Base-by-base conservation (phyloP, 2,797 vertebrate genomes). In the Australoheros facetus region DNA sequence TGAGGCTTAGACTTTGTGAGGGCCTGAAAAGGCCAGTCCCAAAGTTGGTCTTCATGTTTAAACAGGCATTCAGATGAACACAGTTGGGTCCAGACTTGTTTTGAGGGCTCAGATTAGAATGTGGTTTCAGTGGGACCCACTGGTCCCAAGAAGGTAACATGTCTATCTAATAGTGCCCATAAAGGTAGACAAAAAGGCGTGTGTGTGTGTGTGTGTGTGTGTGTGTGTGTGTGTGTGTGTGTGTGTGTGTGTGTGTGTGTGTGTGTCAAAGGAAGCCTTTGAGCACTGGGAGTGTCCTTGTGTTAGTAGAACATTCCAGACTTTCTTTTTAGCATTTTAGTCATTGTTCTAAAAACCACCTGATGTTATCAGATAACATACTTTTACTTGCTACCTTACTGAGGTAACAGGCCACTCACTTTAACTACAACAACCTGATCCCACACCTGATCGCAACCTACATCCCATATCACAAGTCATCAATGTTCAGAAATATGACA, bases 231-330 rank as follows among this genome's bases (percentile, higher is more conserved):
- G 88, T 86, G 87, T 64, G 81, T 1, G 23, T 9, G 26, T 77
- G 82, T 76, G 79, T 71, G 71, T 55, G 64, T 78, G 73, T 9
- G 37, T 56, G 30, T 37, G 83, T 71, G 73, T 66, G 70, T 59
- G 58, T 78, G 73, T 11, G 26, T 42, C 12, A 26, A 85, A 93
- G 93, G 92, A 94, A 91, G 87, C 83, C 90, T 93, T 94, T 92
- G 91, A 92, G 87, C 72, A 69, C 76, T 80, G 89, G 85, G 79
- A 75, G 85, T 80, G 87, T 91, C 82, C 86, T 73, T 88, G 74
- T 89, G 87, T 90, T 87, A 89, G 86, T 84, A 81, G 90, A 91
- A 93, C 89, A 94, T 95, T 95, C 91, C 89, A 80, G 13, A 78
- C 71, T 59, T 88, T 87, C 84, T 79, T 83, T 90, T 75, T 92